These are phyloP conservation scores for Marasmarcha lunaedactyla DNA, from an alignment of 2,888 invertebrate genomes.

Conservation along the genomic window DNA sequence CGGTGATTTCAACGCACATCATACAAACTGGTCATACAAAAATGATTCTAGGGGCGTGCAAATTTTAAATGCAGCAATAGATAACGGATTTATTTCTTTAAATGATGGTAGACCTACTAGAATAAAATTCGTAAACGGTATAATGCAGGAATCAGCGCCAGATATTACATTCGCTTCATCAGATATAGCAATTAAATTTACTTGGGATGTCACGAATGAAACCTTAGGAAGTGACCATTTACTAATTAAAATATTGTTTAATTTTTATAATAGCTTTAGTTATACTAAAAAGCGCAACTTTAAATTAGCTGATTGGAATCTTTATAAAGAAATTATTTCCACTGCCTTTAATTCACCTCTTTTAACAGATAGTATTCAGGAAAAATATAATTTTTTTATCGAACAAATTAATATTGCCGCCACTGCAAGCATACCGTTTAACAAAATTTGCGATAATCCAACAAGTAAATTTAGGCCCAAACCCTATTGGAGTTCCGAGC, in stretches of 20 bases:
- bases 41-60: neutral
- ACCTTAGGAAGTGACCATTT: neutral
- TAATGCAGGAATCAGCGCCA: neutral
- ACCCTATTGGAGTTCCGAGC: constrained; percentile 8
- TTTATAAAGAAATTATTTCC: neutral
- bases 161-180: neutral
- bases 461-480: constrained; percentile 8
- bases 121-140: neutral
- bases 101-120: neutral
- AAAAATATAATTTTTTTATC: constrained; percentile 3
- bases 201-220: neutral
- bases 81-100: neutral
- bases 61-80: neutral
- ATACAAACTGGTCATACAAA: neutral
- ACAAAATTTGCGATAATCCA: constrained; percentile 6
- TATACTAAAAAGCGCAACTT: neutral
- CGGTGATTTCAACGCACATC: neutral
- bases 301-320: neutral
- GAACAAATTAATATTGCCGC: constrained; percentile 4
- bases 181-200: neutral
- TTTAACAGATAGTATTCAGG: too few species aligned
- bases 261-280: neutral
- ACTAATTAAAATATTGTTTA: neutral
- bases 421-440: constrained; percentile 6
- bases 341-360: too few species aligned